Evolutionary conservation across 2,113 vertebrate species (phyloP).

Genomic region (Hypocryptadius cinnamomeus): DNA sequence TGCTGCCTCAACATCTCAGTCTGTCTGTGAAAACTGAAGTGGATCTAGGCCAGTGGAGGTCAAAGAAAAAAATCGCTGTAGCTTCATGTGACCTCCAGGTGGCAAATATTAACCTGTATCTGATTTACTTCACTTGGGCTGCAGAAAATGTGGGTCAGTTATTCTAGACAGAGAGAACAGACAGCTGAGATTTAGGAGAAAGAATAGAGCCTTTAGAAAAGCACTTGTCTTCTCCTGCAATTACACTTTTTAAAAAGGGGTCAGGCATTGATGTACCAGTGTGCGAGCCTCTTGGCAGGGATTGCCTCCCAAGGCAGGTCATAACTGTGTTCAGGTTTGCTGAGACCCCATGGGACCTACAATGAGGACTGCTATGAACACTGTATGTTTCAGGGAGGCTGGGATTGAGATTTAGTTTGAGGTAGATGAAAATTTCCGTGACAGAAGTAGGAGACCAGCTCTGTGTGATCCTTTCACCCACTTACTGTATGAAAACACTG

Average conservation of each 20-base stretch:
- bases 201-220: background rate
- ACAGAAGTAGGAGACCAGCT: background rate
- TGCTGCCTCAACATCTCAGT: background rate
- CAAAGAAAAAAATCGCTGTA: background rate
- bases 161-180: background rate
- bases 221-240: background rate
- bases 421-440: background rate
- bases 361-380: background rate
- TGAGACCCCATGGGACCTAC: background rate
- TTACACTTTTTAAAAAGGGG: background rate
- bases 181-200: background rate
- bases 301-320: background rate
- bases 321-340: background rate
- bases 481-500: background rate
- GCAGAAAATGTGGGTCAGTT: conserved; percentile 13
- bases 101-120: conserved; percentile 1
- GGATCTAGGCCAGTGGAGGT: background rate
- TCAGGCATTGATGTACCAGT: background rate
- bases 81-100: conserved; percentile 15
- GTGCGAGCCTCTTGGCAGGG: background rate
- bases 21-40: background rate
- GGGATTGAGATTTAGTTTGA: background rate
- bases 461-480: background rate
- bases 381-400: background rate
- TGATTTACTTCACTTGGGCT: background rate